Percentiles rank a stretch among this genome's conserved stretches.
Conservation (phyloP, 2,113 vertebrate species). For the Takifugu flavidus region DNA sequence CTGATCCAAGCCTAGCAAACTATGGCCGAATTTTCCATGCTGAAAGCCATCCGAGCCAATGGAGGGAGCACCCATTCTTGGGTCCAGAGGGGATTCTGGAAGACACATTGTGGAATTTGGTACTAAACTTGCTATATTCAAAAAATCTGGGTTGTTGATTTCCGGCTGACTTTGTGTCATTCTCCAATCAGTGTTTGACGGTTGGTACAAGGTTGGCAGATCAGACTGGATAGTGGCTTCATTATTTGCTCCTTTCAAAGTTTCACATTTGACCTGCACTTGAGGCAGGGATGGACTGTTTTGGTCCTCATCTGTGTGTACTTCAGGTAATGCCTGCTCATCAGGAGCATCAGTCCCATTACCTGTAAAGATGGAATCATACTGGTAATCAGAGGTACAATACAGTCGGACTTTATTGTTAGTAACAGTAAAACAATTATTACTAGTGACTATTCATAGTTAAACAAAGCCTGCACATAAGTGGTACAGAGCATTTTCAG, state of each 20-base stretch:
- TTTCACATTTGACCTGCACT: slow-evolving; percentile 53
- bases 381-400: background rate
- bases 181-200: slow-evolving; percentile 12
- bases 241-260: slow-evolving; percentile 5
- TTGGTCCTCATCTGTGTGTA: background rate
- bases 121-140: slow-evolving; percentile 2
- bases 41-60: slow-evolving; percentile 20
- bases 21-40: slow-evolving; percentile 27
- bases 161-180: background rate
- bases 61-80: background rate
- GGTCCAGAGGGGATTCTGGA: slow-evolving; percentile 6
- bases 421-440: background rate
- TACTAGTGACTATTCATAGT: too few species aligned
- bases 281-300: slow-evolving; percentile 5
- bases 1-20: slow-evolving; percentile 21
- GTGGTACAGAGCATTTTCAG: too few species aligned
- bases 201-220: slow-evolving; percentile 1
- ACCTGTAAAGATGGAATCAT: slow-evolving; percentile 34
- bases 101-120: slow-evolving; percentile 26
- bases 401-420: background rate
- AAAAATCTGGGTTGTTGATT: background rate
- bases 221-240: background rate
- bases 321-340: slow-evolving; percentile 16
- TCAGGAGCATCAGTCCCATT: background rate
- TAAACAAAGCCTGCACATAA: too few species aligned